A percentile compares a stretch with the other conserved stretches of the same genome.
Evolutionary conservation across 35 echinoderm and acorn worm genomes (phyloP).

Genomic region (Ophioderma brevispina): DNA sequence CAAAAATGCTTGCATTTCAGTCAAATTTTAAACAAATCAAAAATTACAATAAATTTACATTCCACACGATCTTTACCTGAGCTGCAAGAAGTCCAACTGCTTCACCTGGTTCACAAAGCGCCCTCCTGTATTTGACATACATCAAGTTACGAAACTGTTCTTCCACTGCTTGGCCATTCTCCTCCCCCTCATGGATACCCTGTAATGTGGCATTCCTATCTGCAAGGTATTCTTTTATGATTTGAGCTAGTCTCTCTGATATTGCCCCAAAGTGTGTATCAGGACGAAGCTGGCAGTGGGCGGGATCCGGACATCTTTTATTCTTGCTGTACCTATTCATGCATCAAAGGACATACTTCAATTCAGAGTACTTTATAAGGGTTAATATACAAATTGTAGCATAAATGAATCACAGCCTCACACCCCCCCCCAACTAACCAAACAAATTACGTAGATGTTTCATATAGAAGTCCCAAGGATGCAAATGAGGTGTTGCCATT

Average conservation of each 20-base stretch:
- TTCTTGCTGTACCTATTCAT: slow-evolving; percentile 86
- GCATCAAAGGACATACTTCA: no score
- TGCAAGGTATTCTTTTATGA: slow-evolving; percentile 76
- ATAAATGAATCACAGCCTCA: no score
- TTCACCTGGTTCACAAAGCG: slow-evolving; percentile 90
- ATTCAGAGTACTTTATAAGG: no score
- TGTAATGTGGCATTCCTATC: slow-evolving; percentile 7
- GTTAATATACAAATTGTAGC: no score
- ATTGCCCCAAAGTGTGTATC: slow-evolving; percentile 79
- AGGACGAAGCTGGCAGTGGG: slow-evolving; percentile 73
- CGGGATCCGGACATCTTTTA: slow-evolving; percentile 82
- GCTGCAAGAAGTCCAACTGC: slow-evolving; percentile 93
- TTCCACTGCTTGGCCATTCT: not conserved
- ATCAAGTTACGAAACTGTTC: slow-evolving; percentile 68
- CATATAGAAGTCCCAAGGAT: no score
- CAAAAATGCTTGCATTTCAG: no score
- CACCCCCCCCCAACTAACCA: no score
- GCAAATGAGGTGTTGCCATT: no score
- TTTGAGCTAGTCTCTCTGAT: slow-evolving; percentile 73
- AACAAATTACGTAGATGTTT: no score
- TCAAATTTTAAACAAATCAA: no score
- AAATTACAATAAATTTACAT: no score
- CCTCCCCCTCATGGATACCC: not conserved
- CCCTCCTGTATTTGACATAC: slow-evolving; percentile 74
- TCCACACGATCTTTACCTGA: slow-evolving; percentile 85